Conservation (phyloP, 2,888 invertebrate species). For the Creontiades dilutus region DNA sequence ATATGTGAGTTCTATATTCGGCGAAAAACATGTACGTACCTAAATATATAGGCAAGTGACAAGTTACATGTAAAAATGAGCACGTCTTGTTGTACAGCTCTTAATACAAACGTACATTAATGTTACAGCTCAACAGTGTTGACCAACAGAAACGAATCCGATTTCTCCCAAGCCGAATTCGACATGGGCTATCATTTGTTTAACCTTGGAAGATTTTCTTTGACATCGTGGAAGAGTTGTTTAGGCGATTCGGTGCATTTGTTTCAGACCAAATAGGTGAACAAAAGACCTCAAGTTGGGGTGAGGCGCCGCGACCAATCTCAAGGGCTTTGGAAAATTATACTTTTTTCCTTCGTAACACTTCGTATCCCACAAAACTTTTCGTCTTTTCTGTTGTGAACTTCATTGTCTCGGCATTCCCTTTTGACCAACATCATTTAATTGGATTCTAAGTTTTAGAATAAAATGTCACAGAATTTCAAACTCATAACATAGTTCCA, state of each 20-base stretch:
- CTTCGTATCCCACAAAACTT: background rate
- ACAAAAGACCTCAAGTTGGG: conserved; percentile 39
- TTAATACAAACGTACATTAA: too few species aligned
- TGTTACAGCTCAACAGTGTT: background rate
- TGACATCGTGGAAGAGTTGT: conserved; percentile 16
- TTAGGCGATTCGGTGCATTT: conserved; percentile 8
- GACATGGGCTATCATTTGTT: conserved; percentile 14
- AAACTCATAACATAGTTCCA: too few species aligned
- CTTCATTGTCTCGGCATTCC: too few species aligned
- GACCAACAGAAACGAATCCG: conserved; percentile 8
- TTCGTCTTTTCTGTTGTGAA: background rate
- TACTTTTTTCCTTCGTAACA: background rate
- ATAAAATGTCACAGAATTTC: too few species aligned
- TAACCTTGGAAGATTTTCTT: conserved; percentile 10
- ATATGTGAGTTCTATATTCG: too few species aligned
- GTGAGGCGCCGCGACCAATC: background rate
- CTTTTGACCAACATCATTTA: too few species aligned
- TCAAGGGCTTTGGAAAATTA: background rate
- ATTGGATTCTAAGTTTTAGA: too few species aligned
- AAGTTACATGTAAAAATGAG: too few species aligned
- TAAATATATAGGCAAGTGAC: too few species aligned
- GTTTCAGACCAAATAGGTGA: conserved; percentile 26
- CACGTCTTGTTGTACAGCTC: too few species aligned
- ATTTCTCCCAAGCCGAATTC: background rate
- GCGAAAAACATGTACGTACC: too few species aligned